Evolutionary conservation across 1,140 invertebrate species (phyloP).

Genomic region (Sweltsa coloradensis): DNA sequence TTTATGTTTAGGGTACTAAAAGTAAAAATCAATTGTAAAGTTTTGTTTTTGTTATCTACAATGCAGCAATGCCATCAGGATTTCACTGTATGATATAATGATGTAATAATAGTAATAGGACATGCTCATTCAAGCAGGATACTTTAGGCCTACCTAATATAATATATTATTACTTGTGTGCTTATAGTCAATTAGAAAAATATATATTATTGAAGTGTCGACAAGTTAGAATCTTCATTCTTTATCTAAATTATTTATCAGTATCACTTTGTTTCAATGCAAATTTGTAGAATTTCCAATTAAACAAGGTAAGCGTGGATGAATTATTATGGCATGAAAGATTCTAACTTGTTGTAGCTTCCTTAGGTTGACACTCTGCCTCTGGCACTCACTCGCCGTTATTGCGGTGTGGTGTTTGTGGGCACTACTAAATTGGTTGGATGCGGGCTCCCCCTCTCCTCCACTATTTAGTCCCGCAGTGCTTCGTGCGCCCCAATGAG

Average conservation of each 20-base stretch:
- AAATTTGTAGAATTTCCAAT: neutral
- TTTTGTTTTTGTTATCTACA: too few relatives aligned
- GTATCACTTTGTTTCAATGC: too few relatives aligned
- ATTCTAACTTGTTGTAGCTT: constrained; percentile 32
- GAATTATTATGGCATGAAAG: constrained; percentile 14
- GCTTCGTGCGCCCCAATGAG: constrained; percentile 97
- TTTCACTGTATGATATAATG: too few relatives aligned
- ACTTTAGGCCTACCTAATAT: too few relatives aligned
- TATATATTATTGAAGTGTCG: constrained; percentile 7
- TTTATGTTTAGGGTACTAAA: too few relatives aligned
- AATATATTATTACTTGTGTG: too few relatives aligned
- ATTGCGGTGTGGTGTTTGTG: constrained; percentile 6
- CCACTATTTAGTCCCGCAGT: constrained; percentile 85
- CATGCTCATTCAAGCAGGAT: too few relatives aligned
- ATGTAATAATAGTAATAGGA: too few relatives aligned
- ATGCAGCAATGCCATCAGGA: too few relatives aligned
- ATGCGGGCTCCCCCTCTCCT: constrained; percentile 35
- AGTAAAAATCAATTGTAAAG: too few relatives aligned
- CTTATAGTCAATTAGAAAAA: too few relatives aligned
- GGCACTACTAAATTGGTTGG: constrained; percentile 40
- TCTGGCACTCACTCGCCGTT: constrained; percentile 11
- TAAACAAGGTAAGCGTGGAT: neutral
- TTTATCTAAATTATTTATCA: too few relatives aligned
- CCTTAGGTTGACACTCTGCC: constrained; percentile 27
- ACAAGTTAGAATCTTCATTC: constrained; percentile 13